Evolutionary conservation across 2,888 invertebrate genomes (phyloP).

Genomic region (Caenorhabditis sp.): DNA sequence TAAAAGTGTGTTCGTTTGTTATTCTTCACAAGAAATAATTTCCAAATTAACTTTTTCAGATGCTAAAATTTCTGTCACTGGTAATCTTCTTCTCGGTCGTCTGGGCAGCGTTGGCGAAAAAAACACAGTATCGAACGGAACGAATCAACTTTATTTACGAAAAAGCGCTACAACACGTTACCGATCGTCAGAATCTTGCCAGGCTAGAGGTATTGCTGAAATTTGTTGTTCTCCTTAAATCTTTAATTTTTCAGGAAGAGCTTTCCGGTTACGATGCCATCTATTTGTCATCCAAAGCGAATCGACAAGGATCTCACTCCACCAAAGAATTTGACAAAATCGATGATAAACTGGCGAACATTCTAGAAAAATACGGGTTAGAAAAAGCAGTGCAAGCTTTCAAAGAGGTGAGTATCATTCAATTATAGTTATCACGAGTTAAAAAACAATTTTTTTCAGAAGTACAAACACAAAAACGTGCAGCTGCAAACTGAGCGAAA

Average conservation of each 20-base stretch:
- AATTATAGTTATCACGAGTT: too few species aligned
- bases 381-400: slow-evolving; percentile 71
- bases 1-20: neutral
- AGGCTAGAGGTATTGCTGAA: slow-evolving; percentile 55
- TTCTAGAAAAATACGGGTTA: slow-evolving; percentile 73
- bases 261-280: slow-evolving; percentile 70
- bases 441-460: slow-evolving; percentile 35
- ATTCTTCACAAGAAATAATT: neutral
- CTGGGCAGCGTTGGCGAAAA: neutral
- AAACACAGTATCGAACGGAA: slow-evolving; percentile 67
- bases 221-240: neutral
- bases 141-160: slow-evolving; percentile 76
- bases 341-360: slow-evolving; percentile 68
- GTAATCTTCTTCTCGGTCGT: neutral
- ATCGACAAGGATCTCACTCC: slow-evolving; percentile 46
- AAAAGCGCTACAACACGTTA: slow-evolving; percentile 70
- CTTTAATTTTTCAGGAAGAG: slow-evolving; percentile 67
- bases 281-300: slow-evolving; percentile 69
- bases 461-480: slow-evolving; percentile 61
- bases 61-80: slow-evolving; percentile 25
- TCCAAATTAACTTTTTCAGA: neutral
- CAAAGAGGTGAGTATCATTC: slow-evolving; percentile 63
- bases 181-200: slow-evolving; percentile 61
- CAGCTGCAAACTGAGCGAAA: slow-evolving; percentile 44
- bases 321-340: slow-evolving; percentile 60